Evolutionary conservation across 2,888 invertebrate species (phyloP), one percentile per base, ranked within the genome.

Genomic region (Lordiphosa andalusiaca): DNA sequence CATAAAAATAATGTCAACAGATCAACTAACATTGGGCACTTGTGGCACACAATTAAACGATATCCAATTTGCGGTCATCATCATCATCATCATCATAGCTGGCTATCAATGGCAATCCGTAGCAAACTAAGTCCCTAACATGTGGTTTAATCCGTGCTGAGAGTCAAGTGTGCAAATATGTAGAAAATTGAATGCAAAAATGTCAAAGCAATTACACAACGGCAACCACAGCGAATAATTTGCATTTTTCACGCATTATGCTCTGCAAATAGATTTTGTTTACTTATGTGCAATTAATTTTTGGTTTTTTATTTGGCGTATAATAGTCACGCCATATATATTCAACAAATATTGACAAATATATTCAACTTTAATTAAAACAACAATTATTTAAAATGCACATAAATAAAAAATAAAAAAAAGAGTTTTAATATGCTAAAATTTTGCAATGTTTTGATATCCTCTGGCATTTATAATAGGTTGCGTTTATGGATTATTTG

Each of bases 91-190:
- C 71, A 81, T 65, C 77, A 84, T 80, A 55, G 52, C 6, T 44
- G 54, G 64, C 84, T 84, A 77, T 77, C 84, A 81, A 81, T 84
- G 76, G 66, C 73, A 42, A 37, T 35, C 53, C 44, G 48, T 35
- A 65, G 37, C 19, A 41, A 81, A 77, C 71, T 53, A 61, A 76
- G 84, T 81, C 73, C 84, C 61, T 46, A 73, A 61, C 66, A 76
- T 77, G 84, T 58, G 77, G 84, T 81, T 73, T 66, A 55, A 42
- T 42, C 51, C 23, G 19, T 33, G 44, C 19, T 40, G 25, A 42
- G 66, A 63, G 63, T 63, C 63, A 63, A 64, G 64, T 64, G 64
- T 59, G 50, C 57, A 36, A 50, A 46, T 42, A 42, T 25, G 37
- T 16, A 33, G 25, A 33, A 52, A 23, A 38, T 36, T 42, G 19